Percentiles rank a stretch among this genome's conserved stretches.
Conservation (phyloP, 2,888 invertebrate genomes). For the Diadromus collaris region DNA sequence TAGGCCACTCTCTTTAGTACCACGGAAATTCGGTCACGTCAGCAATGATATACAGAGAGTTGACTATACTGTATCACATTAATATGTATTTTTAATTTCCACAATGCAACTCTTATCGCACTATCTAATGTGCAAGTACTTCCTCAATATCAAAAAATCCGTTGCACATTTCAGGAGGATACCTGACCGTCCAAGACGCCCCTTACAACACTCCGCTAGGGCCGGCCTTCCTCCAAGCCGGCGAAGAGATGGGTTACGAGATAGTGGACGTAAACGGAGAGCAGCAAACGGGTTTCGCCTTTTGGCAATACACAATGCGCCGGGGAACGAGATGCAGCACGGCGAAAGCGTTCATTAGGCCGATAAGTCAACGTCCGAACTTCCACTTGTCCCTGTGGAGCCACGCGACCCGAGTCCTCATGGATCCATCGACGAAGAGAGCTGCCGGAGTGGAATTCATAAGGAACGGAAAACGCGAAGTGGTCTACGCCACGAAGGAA, state of each 20-base stretch:
- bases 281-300: conserved; percentile 92
- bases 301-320: conserved; percentile 95
- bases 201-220: conserved; percentile 93
- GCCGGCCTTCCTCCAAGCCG: conserved; percentile 92
- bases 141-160: neutral
- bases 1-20: too few relatives aligned
- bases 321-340: conserved; percentile 91
- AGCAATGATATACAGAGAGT: too few relatives aligned
- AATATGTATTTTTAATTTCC: too few relatives aligned
- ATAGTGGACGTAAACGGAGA: conserved; percentile 92
- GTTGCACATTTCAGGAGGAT: conserved; percentile 84
- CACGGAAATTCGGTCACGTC: too few relatives aligned
- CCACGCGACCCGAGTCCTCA: conserved; percentile 89
- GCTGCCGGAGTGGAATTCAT: conserved; percentile 92
- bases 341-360: conserved; percentile 92
- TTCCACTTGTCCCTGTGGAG: conserved; percentile 91
- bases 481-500: conserved; percentile 87
- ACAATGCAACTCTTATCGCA: too few relatives aligned
- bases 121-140: too few relatives aligned
- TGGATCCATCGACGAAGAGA: conserved; percentile 86
- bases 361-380: conserved; percentile 88
- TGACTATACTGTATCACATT: too few relatives aligned
- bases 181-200: conserved; percentile 88
- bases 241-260: conserved; percentile 96
- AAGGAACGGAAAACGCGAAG: conserved; percentile 84